Percentiles rank a stretch among this genome's conserved stretches.
Conservation (phyloP, 1,140 invertebrate genomes). For the Ceratosolen fusciceps region DNA sequence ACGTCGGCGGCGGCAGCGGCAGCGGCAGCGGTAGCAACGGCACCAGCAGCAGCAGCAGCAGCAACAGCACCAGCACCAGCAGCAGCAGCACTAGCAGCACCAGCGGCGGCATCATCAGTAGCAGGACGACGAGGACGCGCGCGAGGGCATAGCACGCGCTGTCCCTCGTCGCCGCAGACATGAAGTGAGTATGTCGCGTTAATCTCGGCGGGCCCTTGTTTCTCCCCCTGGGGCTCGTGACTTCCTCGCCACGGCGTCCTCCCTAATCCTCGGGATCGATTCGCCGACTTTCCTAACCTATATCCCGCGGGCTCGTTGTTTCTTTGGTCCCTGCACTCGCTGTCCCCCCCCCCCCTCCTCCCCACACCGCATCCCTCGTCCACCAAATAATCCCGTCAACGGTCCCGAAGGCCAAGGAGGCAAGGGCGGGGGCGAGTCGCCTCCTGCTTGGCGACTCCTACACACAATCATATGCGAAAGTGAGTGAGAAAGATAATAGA, state of each 20-base stretch:
- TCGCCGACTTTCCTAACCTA: conserved; percentile 41
- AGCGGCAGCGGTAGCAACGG: neutral
- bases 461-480: neutral
- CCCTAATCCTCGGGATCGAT: neutral
- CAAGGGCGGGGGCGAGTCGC: neutral
- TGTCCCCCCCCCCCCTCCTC: neutral
- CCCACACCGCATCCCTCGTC: neutral
- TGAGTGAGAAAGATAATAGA: neutral
- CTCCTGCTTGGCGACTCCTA: neutral
- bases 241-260: neutral
- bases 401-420: neutral
- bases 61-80: neutral
- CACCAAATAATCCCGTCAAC: neutral
- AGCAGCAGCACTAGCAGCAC: too few species aligned
- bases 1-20: neutral
- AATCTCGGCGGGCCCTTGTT: neutral
- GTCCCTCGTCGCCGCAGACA: conserved; percentile 65
- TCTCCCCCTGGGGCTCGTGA: neutral
- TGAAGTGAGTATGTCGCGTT: conserved; percentile 65
- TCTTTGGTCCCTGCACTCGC: neutral
- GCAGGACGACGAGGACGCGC: conserved; percentile 42
- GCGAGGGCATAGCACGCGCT: conserved; percentile 69
- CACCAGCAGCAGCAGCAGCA: conserved; percentile 12
- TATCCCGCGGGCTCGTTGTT: conserved; percentile 4
- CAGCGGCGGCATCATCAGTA: neutral